Evolutionary conservation across 2,888 invertebrate genomes (phyloP), one percentile per base, ranked within the genome.

Genomic region (Dasysyrphus tricinctus): DNA sequence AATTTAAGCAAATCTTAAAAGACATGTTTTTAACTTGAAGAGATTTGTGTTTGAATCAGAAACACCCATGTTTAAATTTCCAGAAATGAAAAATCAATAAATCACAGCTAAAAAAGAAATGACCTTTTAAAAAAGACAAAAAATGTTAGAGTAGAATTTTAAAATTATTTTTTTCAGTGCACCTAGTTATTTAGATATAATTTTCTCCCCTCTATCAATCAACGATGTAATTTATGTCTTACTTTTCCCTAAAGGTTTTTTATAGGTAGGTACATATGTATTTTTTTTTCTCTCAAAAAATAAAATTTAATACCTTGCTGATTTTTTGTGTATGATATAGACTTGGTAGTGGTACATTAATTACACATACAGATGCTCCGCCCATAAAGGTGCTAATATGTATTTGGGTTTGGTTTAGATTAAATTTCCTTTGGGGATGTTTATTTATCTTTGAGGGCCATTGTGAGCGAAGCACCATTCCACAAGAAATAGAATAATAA

Each of bases 321-420:
- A 73, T 80, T 77, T 76, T 76, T 54, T 76, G 56, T 51, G 47
- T 11, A 3, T 44, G 14, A 19, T 44, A 76, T 56, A 67, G 72
- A 72, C 34, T 65, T 57, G 80, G 75, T 39, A n/a, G n/a, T 6
- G 32, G 42, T 72, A 80, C 80, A 85, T 80, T 85, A 80, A 85
- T 85, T 85, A 84, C 61, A 61, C 70, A 80, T 39, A 63, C 73
- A 24, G 24, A 57, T 63, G 51, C 67, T 70, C 49, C 47, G 59
- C 51, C 59, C 63, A 37, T 37, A 57, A 51, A 34, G 63, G 39
- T 74, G 61, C 7, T 49, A 39, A 29, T 63, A 44, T 14, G 6
- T 49, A 16, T 67, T 39, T 42, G 56, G 56, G 70, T 70, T 24
- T 42, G 51, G 9, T 61, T 73, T 39, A 54, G 59, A 56, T 78